Percentiles rank a stretch among this genome's conserved stretches.
phyloP scores from a whole-genome alignment of 92 coral and sea anemone genomes.

The Nematostella vectensis region DNA sequence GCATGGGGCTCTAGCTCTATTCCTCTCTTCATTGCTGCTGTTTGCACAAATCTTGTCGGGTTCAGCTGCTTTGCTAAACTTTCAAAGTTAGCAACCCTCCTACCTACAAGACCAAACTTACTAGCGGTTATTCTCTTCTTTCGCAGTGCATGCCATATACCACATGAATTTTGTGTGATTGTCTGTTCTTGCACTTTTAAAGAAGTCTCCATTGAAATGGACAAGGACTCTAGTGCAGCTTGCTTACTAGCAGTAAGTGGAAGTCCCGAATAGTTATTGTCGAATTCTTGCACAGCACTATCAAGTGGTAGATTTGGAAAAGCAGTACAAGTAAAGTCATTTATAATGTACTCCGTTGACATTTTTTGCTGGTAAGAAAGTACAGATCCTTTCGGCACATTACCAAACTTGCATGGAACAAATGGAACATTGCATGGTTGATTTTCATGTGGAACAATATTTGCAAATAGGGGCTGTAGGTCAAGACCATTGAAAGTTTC shows the following conservation, averaged over 20 bases:
- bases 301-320: slow-evolving; percentile 30
- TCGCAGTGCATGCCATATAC: slow-evolving; percentile 38
- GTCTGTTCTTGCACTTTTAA: slow-evolving; percentile 30
- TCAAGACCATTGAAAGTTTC: slow-evolving; percentile 12
- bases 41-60: slow-evolving; percentile 21
- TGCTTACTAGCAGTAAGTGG: slow-evolving; percentile 10
- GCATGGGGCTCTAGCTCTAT: slow-evolving; percentile 35
- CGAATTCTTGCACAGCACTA: slow-evolving; percentile 8
- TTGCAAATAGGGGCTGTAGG: slow-evolving; percentile 20
- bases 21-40: slow-evolving; percentile 39
- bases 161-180: slow-evolving; percentile 25
- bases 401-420: slow-evolving; percentile 32
- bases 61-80: slow-evolving; percentile 30
- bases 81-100: slow-evolving; percentile 32
- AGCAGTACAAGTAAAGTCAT: slow-evolving; percentile 32
- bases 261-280: slow-evolving; percentile 20
- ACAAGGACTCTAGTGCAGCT: slow-evolving; percentile 26
- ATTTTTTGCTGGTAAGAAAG: slow-evolving; percentile 40
- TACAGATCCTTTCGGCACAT: slow-evolving; percentile 30
- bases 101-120: slow-evolving; percentile 41
- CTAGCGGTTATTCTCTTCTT: slow-evolving; percentile 51
- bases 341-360: slow-evolving; percentile 29
- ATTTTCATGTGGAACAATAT: slow-evolving; percentile 9
- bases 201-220: slow-evolving; percentile 7
- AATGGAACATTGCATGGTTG: slow-evolving; percentile 16